A percentile compares a stretch with the other conserved stretches of the same genome.
Evolutionary conservation across 2,113 vertebrate genomes (phyloP).

Genomic region (Lutjanus erythropterus): DNA sequence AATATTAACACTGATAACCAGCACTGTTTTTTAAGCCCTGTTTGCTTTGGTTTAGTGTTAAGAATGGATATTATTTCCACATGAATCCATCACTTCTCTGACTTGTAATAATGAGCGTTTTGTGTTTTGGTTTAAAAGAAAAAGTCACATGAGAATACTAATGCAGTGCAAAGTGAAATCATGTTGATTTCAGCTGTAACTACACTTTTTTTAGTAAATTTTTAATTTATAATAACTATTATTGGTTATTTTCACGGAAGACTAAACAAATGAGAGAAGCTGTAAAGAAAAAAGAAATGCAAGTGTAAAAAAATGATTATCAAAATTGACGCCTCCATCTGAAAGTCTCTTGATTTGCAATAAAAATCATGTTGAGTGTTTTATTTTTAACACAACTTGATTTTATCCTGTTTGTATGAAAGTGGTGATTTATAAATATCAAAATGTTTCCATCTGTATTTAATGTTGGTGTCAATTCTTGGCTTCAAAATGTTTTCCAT

Average conservation of each 20-base stretch:
- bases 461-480: neutral
- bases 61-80: neutral
- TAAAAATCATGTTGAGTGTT: neutral
- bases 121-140: neutral
- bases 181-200: constrained; percentile 13
- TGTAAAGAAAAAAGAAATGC: neutral
- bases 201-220: neutral
- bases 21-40: neutral
- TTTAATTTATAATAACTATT: neutral
- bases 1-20: neutral
- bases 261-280: neutral
- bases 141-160: neutral
- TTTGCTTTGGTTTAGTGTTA: neutral
- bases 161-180: neutral
- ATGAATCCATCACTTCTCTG: neutral
- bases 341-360: neutral
- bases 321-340: neutral
- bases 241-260: neutral
- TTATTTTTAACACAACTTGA: neutral
- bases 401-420: neutral
- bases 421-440: neutral
- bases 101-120: neutral
- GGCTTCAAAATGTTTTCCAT: neutral
- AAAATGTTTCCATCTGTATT: constrained; percentile 20
- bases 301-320: neutral